Evolutionary conservation across 1,140 invertebrate species (phyloP).

Genomic region (Neodiprion fabricii): DNA sequence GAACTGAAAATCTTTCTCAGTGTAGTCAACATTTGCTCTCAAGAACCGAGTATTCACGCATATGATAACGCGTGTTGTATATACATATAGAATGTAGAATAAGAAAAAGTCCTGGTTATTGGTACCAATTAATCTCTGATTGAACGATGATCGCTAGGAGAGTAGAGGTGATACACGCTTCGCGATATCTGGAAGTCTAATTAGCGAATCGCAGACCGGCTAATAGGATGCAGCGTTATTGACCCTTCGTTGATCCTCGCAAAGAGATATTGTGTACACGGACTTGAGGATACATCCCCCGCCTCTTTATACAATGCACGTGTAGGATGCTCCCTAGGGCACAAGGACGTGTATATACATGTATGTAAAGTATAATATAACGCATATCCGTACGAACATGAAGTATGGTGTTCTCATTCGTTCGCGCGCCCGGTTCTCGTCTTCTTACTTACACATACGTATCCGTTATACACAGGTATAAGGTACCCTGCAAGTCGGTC

Average conservation of each 20-base stretch:
- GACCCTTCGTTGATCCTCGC: background rate
- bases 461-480: too few relatives aligned
- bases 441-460: background rate
- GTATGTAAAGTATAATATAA: background rate
- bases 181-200: background rate
- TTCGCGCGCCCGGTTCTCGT: background rate
- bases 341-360: background rate
- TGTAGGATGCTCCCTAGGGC: background rate
- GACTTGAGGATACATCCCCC: too few relatives aligned
- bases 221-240: background rate
- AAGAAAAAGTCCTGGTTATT: too few relatives aligned
- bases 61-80: too few relatives aligned
- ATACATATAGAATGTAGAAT: too few relatives aligned
- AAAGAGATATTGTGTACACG: too few relatives aligned
- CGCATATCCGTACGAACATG: background rate
- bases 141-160: background rate
- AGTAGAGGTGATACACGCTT: background rate
- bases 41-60: too few relatives aligned
- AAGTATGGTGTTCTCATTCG: conserved; percentile 5
- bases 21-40: too few relatives aligned
- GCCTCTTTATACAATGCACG: background rate
- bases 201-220: background rate
- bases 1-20: too few relatives aligned
- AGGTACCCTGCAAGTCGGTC: background rate
- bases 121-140: background rate